Base-by-base conservation (phyloP, 2,797 vertebrate species). In the Heteromormyrus szaboi region DNA sequence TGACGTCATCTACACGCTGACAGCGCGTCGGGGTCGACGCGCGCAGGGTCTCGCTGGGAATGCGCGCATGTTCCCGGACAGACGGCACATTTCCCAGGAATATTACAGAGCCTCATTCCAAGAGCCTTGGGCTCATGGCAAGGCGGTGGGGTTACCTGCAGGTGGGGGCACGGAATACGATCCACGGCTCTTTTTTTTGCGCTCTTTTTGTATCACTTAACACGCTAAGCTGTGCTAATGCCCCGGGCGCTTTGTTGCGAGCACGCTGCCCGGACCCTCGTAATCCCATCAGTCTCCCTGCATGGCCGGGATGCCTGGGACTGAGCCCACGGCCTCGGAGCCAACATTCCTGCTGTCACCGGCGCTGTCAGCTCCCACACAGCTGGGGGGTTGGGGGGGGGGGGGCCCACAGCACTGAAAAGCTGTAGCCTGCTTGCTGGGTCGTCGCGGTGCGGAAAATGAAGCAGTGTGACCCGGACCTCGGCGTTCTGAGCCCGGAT, bases 1-100 rank as follows among this genome's bases (percentile, higher is more conserved):
- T 93, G 90, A 81, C 50, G 51, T 95, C 95, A 93, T 94, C 91
- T 93, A 90, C 92, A 87, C 92, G 91, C 93, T 92, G 92, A 91
- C 89, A 91, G 89, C 83, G 91, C 91, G 91, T 89, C 91, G 93
- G 90, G 72, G 89, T 65, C 90, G 22, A 85, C 92, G 87, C 72
- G 84, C 90, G 90, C 87, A 88, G 86, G 19, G 92, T 91, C 90
- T 92, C 94, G 91, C 91, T 83, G 88, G 76, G 54, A 84, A 84
- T 46, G 51, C 9, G 4, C 9, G 29, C 59, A 1, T 14, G 59
- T 50, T 14, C 50, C 90, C 91, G 92, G 92, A 90, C 90, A 19
- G 9, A 89, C 91, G n/a, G 12, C 59, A 90, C 89, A 81, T 91
- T 91, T 92, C 89, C 87, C 56, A 72, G 89, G 90, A 91, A 87